These are phyloP conservation scores for Ctenicera cuprea DNA, from an alignment of 2,888 invertebrate species.

Conservation along the genomic window DNA sequence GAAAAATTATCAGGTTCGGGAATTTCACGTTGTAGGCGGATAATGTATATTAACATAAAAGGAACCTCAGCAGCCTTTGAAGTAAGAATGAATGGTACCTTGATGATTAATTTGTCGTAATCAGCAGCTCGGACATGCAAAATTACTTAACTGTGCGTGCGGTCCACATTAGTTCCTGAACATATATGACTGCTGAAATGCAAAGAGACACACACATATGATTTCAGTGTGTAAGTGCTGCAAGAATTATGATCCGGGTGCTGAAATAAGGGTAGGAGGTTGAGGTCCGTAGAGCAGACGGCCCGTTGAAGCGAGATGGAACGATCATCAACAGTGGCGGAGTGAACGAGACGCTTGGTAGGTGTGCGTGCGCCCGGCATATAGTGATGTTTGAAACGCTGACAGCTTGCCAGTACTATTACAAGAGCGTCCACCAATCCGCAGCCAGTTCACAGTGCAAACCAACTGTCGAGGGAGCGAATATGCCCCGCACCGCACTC, in stretches of 20 bases:
- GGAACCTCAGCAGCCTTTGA: slow-evolving; percentile 33
- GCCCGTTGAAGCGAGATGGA: slow-evolving; percentile 60
- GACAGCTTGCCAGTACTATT: slow-evolving; percentile 73
- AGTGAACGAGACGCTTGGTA: slow-evolving; percentile 63
- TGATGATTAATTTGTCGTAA: slow-evolving; percentile 67
- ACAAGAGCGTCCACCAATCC: slow-evolving; percentile 71
- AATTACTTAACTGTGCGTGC: slow-evolving; percentile 65
- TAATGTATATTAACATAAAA: slow-evolving; percentile 29
- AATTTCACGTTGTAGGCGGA: background rate
- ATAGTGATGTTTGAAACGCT: slow-evolving; percentile 74
- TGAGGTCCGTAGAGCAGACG: slow-evolving; percentile 68
- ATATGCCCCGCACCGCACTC: slow-evolving; percentile 60
- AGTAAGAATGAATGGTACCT: slow-evolving; percentile 53
- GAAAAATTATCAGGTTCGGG: background rate
- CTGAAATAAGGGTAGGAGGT: slow-evolving; percentile 71
- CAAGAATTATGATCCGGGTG: slow-evolving; percentile 70
- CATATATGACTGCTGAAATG: slow-evolving; percentile 54
- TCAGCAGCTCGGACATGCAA: slow-evolving; percentile 66
- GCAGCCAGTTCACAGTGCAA: slow-evolving; percentile 70
- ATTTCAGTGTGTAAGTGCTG: slow-evolving; percentile 64
- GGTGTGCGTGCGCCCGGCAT: slow-evolving; percentile 71
- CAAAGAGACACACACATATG: slow-evolving; percentile 54
- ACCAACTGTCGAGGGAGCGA: slow-evolving; percentile 69
- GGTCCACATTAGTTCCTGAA: slow-evolving; percentile 62
- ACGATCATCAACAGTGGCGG: slow-evolving; percentile 48